Evolutionary conservation across 2,888 invertebrate species (phyloP).

Genomic region (Hypselothyrea guttata): DNA sequence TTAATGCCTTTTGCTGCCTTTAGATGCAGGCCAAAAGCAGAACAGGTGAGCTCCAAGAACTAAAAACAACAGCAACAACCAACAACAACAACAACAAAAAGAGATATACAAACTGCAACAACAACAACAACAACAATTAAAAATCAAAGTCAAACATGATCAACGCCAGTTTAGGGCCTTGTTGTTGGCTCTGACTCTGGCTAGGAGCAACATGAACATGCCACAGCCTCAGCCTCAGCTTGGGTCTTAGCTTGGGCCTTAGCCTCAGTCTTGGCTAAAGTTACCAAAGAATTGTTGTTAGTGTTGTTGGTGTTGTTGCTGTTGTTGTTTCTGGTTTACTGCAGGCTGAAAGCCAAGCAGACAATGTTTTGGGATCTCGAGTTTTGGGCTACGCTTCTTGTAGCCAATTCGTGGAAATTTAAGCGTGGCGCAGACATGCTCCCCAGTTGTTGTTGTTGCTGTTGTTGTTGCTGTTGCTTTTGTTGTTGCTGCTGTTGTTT

Average conservation of each 20-base stretch:
- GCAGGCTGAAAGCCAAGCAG: conserved; percentile 28
- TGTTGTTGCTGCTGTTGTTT: conserved; percentile 61
- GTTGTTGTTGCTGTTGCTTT: conserved; percentile 25
- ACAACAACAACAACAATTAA: conserved; percentile 78
- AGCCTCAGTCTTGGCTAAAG: conserved; percentile 16
- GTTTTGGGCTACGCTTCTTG: conserved; percentile 66
- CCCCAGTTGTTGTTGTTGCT: conserved; percentile 59
- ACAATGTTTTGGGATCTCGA: conserved; percentile 54
- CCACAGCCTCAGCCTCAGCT: conserved; percentile 16
- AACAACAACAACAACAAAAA: conserved; percentile 20
- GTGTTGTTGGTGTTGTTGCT: conserved; percentile 4
- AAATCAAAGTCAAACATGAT: conserved; percentile 82
- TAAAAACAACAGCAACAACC: conserved; percentile 24
- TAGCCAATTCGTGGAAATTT: conserved; percentile 80
- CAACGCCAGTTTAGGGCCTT: conserved; percentile 78
- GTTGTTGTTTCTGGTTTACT: conserved; percentile 16
- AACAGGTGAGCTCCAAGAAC: conserved; percentile 71
- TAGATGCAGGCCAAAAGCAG: conserved; percentile 34
- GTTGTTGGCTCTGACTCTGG: conserved; percentile 8
- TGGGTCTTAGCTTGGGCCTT: background rate
- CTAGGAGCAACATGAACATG: conserved; percentile 76
- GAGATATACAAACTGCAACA: conserved; percentile 14
- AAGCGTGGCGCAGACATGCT: conserved; percentile 72
- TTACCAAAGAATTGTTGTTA: conserved; percentile 34
- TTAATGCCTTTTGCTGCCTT: conserved; percentile 52